Evolutionary conservation across 2,113 vertebrate species (phyloP).

Genomic region (Vulpes lagopus): DNA sequence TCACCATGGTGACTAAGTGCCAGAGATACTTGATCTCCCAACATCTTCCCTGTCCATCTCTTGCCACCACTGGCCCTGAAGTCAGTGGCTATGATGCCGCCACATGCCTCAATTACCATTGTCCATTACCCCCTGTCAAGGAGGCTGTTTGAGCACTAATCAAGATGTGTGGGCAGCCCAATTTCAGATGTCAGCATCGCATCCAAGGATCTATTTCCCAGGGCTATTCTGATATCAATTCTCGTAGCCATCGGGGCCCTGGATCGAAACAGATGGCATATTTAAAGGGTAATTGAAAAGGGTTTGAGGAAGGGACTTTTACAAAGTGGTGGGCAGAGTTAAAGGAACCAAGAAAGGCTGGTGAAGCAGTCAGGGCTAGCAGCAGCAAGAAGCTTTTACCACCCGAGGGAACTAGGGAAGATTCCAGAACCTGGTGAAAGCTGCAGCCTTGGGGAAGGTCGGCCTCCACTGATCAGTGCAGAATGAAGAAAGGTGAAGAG

Average conservation of each 20-base stretch:
- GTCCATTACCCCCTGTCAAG: neutral
- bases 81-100: neutral
- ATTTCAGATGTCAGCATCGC: neutral
- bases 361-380: neutral
- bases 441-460: neutral
- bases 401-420: neutral
- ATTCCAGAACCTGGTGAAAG: neutral
- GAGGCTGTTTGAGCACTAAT: neutral
- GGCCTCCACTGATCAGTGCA: neutral
- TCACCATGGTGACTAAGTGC: slow-evolving; percentile 60
- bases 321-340: neutral
- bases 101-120: neutral
- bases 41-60: neutral
- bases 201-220: neutral
- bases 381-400: neutral
- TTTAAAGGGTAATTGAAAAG: neutral
- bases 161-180: neutral
- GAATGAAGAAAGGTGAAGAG: neutral
- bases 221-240: neutral
- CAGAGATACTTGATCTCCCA: neutral
- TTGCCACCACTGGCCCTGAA: neutral
- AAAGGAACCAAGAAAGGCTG: neutral
- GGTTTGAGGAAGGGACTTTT: neutral
- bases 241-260: neutral
- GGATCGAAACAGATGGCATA: neutral